Percentiles rank a stretch among this genome's conserved stretches.
Conservation (phyloP, 2,113 vertebrate genomes). For the Loxodonta africana region DNA sequence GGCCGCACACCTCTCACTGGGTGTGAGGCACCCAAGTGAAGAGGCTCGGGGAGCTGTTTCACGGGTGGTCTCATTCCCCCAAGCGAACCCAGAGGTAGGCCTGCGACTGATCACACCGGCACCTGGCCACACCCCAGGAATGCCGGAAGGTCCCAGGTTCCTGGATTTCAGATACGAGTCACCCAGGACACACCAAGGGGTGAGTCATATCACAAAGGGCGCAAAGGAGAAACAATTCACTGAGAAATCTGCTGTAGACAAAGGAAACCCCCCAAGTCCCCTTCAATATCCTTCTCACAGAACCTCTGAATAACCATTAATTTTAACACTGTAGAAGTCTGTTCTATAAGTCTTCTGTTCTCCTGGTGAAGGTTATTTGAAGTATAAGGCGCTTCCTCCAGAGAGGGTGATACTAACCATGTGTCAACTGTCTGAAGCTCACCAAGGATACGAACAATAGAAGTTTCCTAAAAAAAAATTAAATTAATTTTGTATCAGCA, state of each 20-base stretch:
- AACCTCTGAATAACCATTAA: not conserved
- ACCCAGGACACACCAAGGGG: not conserved
- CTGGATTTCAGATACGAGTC: not conserved
- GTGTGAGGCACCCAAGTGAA: conserved; percentile 7
- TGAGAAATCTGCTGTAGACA: conserved; percentile 66
- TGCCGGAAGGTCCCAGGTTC: not conserved
- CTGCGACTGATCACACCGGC: not conserved
- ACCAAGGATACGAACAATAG: conserved; percentile 44
- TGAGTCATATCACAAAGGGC: conserved; percentile 52
- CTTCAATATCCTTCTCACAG: conserved; percentile 4
- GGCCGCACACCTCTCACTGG: conserved; percentile 59
- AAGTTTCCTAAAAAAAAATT: not conserved
- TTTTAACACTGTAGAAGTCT: not conserved
- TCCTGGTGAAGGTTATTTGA: conserved; percentile 15
- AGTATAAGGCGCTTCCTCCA: not conserved
- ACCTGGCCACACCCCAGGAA: not conserved
- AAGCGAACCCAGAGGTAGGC: not conserved
- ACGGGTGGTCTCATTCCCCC: conserved; percentile 48
- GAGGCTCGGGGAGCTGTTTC: conserved; percentile 1
- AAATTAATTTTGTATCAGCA: not conserved
- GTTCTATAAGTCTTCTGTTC: not conserved
- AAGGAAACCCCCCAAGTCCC: conserved; percentile 39
- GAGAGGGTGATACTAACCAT: not conserved
- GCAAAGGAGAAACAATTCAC: conserved; percentile 76
- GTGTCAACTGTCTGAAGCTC: conserved; percentile 31